A percentile compares a stretch with the other conserved stretches of the same genome.
Evolutionary conservation across 2,888 invertebrate genomes (phyloP).

Genomic region (Papilio protenor): DNA sequence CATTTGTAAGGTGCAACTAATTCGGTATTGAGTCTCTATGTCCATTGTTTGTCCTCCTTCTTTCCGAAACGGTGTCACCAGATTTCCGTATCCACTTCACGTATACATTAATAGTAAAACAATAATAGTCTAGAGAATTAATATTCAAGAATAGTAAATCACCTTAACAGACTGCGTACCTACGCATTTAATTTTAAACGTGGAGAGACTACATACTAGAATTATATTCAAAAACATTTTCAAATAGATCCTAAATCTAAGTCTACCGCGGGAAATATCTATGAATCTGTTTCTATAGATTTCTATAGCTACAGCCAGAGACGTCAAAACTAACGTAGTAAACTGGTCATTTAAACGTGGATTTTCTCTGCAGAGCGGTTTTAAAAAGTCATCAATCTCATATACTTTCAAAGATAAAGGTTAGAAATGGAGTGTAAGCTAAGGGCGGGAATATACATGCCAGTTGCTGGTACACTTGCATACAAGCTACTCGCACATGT

Average conservation of each 20-base stretch:
- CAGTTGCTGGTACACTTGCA: no score
- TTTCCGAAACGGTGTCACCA: not conserved
- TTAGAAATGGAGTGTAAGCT: no score
- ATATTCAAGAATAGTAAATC: constrained; percentile 14
- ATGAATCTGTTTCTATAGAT: not conserved
- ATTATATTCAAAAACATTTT: not conserved
- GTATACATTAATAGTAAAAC: not conserved
- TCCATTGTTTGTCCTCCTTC: not conserved
- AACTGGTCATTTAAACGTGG: not conserved
- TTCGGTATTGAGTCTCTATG: not conserved
- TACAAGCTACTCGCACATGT: no score
- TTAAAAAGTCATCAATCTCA: no score
- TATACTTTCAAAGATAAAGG: no score
- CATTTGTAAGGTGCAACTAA: not conserved
- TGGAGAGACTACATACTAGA: not conserved
- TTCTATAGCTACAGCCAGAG: not conserved
- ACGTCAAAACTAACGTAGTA: not conserved
- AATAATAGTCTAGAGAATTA: constrained; percentile 3
- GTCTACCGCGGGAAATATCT: not conserved
- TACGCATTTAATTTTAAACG: constrained; percentile 3
- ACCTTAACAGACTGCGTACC: constrained; percentile 1
- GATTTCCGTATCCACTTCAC: constrained; percentile 4
- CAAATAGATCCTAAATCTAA: not conserved
- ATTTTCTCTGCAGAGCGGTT: not conserved
- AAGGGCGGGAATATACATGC: no score